Evolutionary conservation across 2,113 vertebrate genomes (phyloP).

Genomic region (Gopherus flavomarginatus): DNA sequence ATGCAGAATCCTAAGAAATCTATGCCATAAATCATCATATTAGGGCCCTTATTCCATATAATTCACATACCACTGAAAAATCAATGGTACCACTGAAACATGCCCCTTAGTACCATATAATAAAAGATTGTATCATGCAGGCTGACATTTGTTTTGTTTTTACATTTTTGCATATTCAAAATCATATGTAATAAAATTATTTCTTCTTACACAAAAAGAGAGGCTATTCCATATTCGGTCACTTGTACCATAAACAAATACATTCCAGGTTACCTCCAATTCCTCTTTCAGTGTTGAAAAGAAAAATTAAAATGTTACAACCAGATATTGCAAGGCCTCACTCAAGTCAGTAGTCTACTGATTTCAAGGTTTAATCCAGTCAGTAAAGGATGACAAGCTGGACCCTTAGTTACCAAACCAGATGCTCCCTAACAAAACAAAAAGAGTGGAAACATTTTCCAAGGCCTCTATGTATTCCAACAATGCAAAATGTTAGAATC

Average conservation of each 20-base stretch:
- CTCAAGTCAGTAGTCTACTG: rapidly evolving
- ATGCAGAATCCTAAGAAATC: background rate
- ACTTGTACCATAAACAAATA: background rate
- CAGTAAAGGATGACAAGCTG: background rate
- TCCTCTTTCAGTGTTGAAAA: background rate
- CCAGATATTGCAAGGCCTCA: background rate
- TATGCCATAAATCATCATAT: rapidly evolving
- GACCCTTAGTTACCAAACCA: rapidly evolving
- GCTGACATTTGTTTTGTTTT: background rate
- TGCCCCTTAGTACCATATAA: rapidly evolving
- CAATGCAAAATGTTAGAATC: rapidly evolving
- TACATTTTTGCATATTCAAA: background rate
- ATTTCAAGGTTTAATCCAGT: rapidly evolving
- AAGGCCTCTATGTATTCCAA: rapidly evolving
- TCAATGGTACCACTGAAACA: background rate
- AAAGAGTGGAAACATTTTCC: rapidly evolving
- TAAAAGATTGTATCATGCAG: rapidly evolving
- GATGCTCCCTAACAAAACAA: rapidly evolving
- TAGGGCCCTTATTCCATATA: background rate
- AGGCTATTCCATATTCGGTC: background rate
- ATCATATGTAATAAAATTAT: rapidly evolving
- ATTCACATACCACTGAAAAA: background rate
- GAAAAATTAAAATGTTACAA: background rate
- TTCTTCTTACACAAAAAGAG: rapidly evolving
- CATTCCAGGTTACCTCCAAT: background rate